Conservation (phyloP, 2,113 vertebrate genomes). For the Xenopus tropicalis region UCB_Xtro_10.0 CM004452.2:12400501-12401000, state of each 20-base stretch:
- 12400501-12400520: neutral
- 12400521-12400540: too few species aligned
- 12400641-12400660: conserved; percentile 23
- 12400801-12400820: neutral
- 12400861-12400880: too few species aligned
- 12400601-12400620: conserved; percentile 6
- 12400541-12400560: too few species aligned
- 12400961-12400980: too few species aligned
- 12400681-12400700: neutral
- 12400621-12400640: conserved; percentile 15
- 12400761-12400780: neutral
- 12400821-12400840: too few species aligned
- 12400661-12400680: conserved; percentile 10
- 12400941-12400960: too few species aligned
- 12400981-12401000: too few species aligned
- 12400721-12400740: neutral
- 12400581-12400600: neutral
- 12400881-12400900: too few species aligned
- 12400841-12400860: too few species aligned
- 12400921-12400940: too few species aligned
- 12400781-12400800: neutral
- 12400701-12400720: neutral
- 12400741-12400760: conserved; percentile 8
- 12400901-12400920: too few species aligned
- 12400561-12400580: neutral